These are phyloP conservation scores for Drosophila pachea DNA, from an alignment of 1,140 invertebrate genomes.

Conservation along the genomic window DNA sequence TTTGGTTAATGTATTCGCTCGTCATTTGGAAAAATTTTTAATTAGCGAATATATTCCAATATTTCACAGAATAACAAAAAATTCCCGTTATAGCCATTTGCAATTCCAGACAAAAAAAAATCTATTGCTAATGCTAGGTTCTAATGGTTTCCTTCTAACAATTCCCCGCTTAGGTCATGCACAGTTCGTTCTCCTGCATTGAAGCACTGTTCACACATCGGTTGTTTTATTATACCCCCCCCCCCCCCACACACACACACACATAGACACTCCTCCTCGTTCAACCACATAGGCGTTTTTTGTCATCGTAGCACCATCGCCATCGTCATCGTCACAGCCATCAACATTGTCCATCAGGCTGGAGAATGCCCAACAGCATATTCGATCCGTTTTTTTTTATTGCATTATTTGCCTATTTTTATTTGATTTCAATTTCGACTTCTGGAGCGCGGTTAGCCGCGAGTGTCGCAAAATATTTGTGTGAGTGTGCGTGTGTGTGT, in stretches of 20 bases:
- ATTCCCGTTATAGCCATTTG: no score
- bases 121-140: no score
- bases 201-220: slow-evolving; percentile 38
- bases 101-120: no score
- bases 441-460: slow-evolving; percentile 32
- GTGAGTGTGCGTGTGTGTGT: neutral
- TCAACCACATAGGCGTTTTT: slow-evolving; percentile 49
- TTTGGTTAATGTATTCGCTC: no score
- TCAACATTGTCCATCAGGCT: slow-evolving; percentile 35
- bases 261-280: neutral
- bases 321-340: slow-evolving; percentile 44
- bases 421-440: slow-evolving; percentile 62
- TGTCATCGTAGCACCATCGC: slow-evolving; percentile 56
- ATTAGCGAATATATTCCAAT: no score
- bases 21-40: no score
- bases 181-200: slow-evolving; percentile 19
- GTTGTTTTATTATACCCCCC: slow-evolving; percentile 52
- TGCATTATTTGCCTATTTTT: slow-evolving; percentile 66
- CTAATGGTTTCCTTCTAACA: no score
- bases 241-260: slow-evolving; percentile 2
- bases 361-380: slow-evolving; percentile 24
- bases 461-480: slow-evolving; percentile 65
- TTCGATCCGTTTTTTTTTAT: slow-evolving; percentile 63
- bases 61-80: no score
- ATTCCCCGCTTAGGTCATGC: slow-evolving; percentile 22